Conservation (phyloP, 2,797 vertebrate species). For the Meda fulgida region DNA sequence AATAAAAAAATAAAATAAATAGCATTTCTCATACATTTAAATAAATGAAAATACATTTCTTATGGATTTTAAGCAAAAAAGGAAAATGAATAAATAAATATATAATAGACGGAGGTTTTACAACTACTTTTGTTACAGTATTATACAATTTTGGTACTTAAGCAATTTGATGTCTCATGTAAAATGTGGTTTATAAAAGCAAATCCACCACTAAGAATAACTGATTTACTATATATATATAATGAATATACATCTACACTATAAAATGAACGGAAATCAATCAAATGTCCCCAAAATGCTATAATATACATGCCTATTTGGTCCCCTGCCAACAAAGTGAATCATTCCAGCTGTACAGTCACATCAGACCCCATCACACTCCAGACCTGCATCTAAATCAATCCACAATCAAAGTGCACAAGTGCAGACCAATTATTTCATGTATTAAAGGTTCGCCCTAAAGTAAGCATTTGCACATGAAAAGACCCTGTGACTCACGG, state of each 20-base stretch:
- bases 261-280: background rate
- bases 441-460: conserved; percentile 78
- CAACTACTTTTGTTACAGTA: too few relatives aligned
- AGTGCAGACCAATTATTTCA: conserved; percentile 78
- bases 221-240: too few relatives aligned
- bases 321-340: conserved; percentile 28
- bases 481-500: conserved; percentile 74
- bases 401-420: conserved; percentile 76
- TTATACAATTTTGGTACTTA: too few relatives aligned
- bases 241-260: too few relatives aligned
- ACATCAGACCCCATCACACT: conserved; percentile 29
- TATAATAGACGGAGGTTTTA: too few relatives aligned
- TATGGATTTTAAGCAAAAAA: background rate
- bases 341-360: conserved; percentile 22
- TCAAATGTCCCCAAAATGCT: background rate
- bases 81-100: background rate
- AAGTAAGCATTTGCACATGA: conserved; percentile 77
- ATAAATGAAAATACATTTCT: background rate
- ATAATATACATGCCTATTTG: background rate
- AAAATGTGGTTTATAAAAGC: background rate
- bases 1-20: background rate
- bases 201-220: background rate
- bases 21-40: too few relatives aligned
- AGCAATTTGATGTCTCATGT: too few relatives aligned
- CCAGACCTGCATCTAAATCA: conserved; percentile 70